Evolutionary conservation across 2,888 invertebrate genomes (phyloP).

Genomic region (Mimumesa dahlbomi): DNA sequence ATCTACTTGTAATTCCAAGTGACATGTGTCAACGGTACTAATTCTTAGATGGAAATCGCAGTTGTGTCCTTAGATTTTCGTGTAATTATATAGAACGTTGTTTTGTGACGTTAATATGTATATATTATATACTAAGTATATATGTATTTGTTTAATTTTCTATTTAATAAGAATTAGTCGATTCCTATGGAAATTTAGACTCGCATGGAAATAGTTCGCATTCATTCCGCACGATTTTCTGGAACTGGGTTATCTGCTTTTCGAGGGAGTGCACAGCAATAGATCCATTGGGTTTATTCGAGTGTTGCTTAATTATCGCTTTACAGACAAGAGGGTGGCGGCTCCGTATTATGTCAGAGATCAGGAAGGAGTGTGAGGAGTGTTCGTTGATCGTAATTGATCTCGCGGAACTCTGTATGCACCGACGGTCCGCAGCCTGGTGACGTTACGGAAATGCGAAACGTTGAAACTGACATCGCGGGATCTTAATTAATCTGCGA

Average conservation of each 20-base stretch:
- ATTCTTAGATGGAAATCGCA: too few species aligned
- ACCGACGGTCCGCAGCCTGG: background rate
- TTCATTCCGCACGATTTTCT: conserved; percentile 30
- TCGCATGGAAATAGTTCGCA: conserved; percentile 1
- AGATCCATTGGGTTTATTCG: conserved; percentile 36
- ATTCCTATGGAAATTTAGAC: background rate
- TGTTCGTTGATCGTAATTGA: conserved; percentile 18
- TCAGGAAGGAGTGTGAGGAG: background rate
- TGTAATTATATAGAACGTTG: too few species aligned
- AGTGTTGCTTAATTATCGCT: conserved; percentile 51
- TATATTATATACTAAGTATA: too few species aligned
- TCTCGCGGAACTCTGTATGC: conserved; percentile 1
- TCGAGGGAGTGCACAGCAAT: conserved; percentile 36
- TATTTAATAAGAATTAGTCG: too few species aligned
- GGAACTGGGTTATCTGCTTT: conserved; percentile 44
- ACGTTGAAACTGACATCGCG: background rate
- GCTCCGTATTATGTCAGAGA: conserved; percentile 27
- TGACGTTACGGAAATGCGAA: background rate
- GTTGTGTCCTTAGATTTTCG: too few species aligned
- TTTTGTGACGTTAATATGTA: too few species aligned
- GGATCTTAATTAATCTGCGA: background rate
- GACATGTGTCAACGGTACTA: conserved; percentile 21
- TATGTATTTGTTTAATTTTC: too few species aligned
- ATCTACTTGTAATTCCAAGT: conserved; percentile 25
- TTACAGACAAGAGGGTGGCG: conserved; percentile 10